Evolutionary conservation across 2,797 vertebrate genomes (phyloP).

Genomic region (Eptatretus atami): DNA sequence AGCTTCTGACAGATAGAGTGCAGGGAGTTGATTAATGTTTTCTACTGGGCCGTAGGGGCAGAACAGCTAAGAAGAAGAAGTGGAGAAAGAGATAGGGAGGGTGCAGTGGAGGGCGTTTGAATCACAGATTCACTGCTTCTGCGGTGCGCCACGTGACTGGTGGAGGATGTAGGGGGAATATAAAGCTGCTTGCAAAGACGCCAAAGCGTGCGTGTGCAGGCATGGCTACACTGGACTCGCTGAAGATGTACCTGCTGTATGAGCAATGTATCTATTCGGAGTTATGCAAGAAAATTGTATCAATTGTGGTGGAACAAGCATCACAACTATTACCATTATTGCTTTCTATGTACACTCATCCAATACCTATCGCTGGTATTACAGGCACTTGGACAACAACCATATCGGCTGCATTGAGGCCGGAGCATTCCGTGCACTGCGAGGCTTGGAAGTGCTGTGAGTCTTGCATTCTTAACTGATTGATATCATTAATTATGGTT

Average conservation of each 20-base stretch:
- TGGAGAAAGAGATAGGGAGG: background rate
- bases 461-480: conserved; percentile 15
- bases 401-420: conserved; percentile 97
- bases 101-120: background rate
- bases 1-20: background rate
- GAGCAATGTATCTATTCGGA: too few species aligned
- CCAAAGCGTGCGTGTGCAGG: too few species aligned
- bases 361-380: conserved; percentile 19
- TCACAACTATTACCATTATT: too few species aligned
- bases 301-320: too few species aligned
- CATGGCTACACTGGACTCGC: too few species aligned
- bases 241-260: too few species aligned
- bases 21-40: background rate
- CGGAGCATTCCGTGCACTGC: conserved; percentile 67
- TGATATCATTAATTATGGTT: too few species aligned
- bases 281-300: too few species aligned
- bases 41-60: background rate
- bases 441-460: conserved; percentile 98
- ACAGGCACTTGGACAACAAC: conserved; percentile 98
- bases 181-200: background rate
- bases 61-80: background rate
- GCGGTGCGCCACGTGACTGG: background rate
- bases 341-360: conserved; percentile 1
- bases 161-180: conserved; percentile 4
- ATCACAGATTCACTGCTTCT: conserved; percentile 4